Percentiles rank a stretch among this genome's conserved stretches.
These are phyloP conservation scores for Lycophotia porphyrea DNA, from an alignment of 2,888 invertebrate genomes.

Conservation along the genomic window DNA sequence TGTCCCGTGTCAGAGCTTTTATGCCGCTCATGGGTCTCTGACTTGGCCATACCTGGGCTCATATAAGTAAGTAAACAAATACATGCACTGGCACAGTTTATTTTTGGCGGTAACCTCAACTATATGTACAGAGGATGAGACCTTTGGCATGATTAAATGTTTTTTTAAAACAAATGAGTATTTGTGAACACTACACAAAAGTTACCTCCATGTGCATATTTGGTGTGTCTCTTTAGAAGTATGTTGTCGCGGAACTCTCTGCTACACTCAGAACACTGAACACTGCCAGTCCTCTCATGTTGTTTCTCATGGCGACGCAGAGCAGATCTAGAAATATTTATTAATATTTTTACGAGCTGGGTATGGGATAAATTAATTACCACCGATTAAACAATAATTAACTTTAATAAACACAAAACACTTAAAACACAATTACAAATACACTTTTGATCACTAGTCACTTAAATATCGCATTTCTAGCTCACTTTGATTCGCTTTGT, in stretches of 20 bases:
- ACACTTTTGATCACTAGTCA: too few relatives aligned
- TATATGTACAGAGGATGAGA: neutral
- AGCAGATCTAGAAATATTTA: slow-evolving; percentile 78
- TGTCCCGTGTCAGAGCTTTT: neutral
- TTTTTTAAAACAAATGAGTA: neutral
- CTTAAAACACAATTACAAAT: too few relatives aligned
- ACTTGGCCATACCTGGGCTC: neutral
- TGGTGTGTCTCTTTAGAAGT: slow-evolving; percentile 82
- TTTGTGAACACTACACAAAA: neutral
- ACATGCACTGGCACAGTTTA: neutral
- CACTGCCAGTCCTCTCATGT: slow-evolving; percentile 81
- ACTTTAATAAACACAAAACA: too few relatives aligned
- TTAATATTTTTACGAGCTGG: too few relatives aligned
- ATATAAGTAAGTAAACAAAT: neutral
- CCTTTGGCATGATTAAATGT: neutral
- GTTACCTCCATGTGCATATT: slow-evolving; percentile 87
- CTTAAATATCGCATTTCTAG: too few relatives aligned
- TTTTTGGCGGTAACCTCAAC: neutral
- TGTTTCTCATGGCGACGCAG: slow-evolving; percentile 85
- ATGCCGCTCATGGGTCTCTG: neutral
- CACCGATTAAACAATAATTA: too few relatives aligned
- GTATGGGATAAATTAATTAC: too few relatives aligned
- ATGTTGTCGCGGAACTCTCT: slow-evolving; percentile 82
- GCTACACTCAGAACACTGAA: slow-evolving; percentile 79
- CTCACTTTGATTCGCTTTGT: too few relatives aligned